These are phyloP conservation scores for Neotragus pygmaeus DNA, from an alignment of 2,113 vertebrate genomes.

Conservation along the genomic window DNA sequence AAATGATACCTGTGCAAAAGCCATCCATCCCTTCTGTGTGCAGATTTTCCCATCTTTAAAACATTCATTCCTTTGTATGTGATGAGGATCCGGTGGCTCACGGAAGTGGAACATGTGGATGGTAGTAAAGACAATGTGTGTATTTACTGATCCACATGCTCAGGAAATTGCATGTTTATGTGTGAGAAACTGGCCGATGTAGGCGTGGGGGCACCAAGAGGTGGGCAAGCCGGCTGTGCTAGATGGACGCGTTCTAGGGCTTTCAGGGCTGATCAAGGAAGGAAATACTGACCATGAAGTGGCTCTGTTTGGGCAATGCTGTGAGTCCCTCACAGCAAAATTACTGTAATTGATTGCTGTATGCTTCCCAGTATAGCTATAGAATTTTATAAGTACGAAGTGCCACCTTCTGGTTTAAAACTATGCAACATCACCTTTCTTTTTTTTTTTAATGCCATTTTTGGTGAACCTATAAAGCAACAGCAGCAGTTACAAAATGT, in stretches of 20 bases:
- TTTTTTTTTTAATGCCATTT: constrained; percentile 71
- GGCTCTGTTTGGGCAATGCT: background rate
- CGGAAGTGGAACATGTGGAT: background rate
- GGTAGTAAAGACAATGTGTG: background rate
- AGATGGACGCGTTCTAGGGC: background rate
- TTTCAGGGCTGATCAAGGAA: background rate
- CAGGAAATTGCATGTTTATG: background rate
- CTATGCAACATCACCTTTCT: constrained; percentile 70
- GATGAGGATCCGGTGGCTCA: background rate
- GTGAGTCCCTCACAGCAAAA: background rate
- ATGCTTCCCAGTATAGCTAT: constrained; percentile 68
- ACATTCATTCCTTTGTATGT: background rate
- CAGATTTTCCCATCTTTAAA: background rate
- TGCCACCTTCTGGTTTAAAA: constrained; percentile 75
- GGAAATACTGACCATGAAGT: background rate
- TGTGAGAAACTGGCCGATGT: background rate
- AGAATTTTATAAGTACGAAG: constrained; percentile 71
- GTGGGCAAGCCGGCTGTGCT: background rate
- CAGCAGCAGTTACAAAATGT: constrained; percentile 76
- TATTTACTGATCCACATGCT: background rate
- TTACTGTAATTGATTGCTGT: constrained; percentile 90
- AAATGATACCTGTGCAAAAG: background rate
- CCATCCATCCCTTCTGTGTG: background rate
- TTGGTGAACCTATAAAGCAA: constrained; percentile 70
- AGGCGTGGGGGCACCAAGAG: no score